Percentiles rank a stretch among this genome's conserved stretches.
phyloP scores from a whole-genome alignment of 2,797 vertebrate genomes.

The Poeciliopsis infans region DNA sequence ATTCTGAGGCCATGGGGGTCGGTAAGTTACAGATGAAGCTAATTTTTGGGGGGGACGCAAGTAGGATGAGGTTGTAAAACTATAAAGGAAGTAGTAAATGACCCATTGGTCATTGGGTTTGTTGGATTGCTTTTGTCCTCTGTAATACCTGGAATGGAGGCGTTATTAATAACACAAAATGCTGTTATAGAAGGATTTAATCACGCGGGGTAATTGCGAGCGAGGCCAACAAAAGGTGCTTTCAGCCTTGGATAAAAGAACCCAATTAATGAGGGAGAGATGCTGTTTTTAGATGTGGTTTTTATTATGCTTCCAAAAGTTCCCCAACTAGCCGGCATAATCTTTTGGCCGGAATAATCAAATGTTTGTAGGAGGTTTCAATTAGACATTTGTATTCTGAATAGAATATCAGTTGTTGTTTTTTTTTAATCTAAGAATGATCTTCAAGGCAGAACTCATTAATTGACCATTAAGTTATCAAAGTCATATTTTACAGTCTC shows the following conservation, averaged over 20 bases:
- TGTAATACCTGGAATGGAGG: slow-evolving; percentile 21
- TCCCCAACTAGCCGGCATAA: background rate
- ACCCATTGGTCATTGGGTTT: slow-evolving; percentile 32
- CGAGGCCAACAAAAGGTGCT: slow-evolving; percentile 20
- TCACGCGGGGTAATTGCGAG: slow-evolving; percentile 29
- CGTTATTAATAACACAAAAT: slow-evolving; percentile 48
- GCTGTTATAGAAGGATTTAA: slow-evolving; percentile 41
- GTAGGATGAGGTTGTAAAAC: slow-evolving; percentile 40
- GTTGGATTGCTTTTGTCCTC: slow-evolving; percentile 39
- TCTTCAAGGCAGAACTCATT: background rate
- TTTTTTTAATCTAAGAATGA: background rate
- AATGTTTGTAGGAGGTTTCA: background rate
- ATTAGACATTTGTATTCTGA: background rate
- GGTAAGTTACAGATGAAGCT: slow-evolving; percentile 46
- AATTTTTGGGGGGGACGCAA: slow-evolving; percentile 42
- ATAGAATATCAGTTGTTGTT: background rate
- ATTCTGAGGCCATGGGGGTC: slow-evolving; percentile 40
- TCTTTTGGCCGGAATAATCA: background rate
- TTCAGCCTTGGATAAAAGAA: background rate
- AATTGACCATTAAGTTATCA: background rate
- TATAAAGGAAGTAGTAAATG: slow-evolving; percentile 34
- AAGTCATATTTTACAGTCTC: background rate
- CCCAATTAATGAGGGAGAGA: background rate
- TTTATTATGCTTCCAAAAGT: background rate
- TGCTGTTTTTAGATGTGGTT: background rate